A percentile compares a stretch with the other conserved stretches of the same genome.
Evolutionary conservation across 2,113 vertebrate genomes (phyloP).

Genomic region (Coptodon bakossiorum): DNA sequence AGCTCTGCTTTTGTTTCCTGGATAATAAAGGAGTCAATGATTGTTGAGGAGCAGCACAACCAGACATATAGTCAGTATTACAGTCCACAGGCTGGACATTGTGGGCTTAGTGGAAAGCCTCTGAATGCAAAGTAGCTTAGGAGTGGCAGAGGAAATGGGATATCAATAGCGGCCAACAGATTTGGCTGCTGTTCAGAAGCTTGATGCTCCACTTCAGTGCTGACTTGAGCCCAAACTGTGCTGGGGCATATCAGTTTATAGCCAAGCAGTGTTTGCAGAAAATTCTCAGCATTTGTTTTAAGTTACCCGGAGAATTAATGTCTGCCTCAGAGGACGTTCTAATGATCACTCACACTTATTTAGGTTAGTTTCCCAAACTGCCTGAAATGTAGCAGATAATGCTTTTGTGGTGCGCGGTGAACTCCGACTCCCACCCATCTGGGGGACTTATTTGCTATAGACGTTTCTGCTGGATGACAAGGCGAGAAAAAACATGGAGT

Average conservation of each 20-base stretch:
- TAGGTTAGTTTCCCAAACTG: neutral
- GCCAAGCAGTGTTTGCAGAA: neutral
- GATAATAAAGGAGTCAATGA: conserved; percentile 25
- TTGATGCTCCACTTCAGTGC: conserved; percentile 16
- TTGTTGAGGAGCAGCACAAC: conserved; percentile 8
- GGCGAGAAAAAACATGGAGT: neutral
- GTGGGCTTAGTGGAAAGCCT: conserved; percentile 38
- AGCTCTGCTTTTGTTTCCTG: conserved; percentile 32
- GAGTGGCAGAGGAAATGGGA: conserved; percentile 58
- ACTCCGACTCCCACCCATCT: neutral
- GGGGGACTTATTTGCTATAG: neutral
- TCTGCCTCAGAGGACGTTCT: neutral
- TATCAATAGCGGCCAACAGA: conserved; percentile 62
- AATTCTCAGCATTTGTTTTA: neutral
- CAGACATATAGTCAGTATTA: conserved; percentile 4
- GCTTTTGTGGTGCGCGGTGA: neutral
- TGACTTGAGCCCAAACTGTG: conserved; percentile 18
- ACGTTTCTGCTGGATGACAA: neutral
- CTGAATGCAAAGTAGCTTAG: conserved; percentile 66
- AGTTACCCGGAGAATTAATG: neutral
- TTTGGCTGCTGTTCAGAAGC: conserved; percentile 49
- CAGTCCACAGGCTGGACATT: conserved; percentile 35
- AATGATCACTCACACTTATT: neutral
- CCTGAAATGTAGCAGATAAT: neutral
- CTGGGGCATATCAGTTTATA: neutral